Conservation (phyloP, 1,140 invertebrate genomes). For the Tetramorium simillimum region DNA sequence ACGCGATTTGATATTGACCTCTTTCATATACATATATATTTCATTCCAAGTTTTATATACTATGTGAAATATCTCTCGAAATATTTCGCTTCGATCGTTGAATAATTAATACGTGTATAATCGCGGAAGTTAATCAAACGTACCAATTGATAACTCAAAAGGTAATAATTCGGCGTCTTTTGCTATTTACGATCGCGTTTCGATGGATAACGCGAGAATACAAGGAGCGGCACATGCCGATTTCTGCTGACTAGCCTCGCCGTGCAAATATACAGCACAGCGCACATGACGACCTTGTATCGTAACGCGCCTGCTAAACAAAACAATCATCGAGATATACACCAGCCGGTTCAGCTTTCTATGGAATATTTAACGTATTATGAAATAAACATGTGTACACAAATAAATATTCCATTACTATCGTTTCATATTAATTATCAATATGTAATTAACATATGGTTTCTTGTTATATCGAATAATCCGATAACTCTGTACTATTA, state of each 20-base stretch:
- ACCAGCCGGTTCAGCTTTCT: background rate
- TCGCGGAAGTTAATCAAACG: background rate
- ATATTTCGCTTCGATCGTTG: background rate
- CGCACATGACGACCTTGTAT: background rate
- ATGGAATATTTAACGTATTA: background rate
- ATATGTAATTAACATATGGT: background rate
- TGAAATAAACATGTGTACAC: background rate
- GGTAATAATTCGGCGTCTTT: background rate
- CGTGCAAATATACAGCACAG: background rate
- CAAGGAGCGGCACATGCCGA: background rate
- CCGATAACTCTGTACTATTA: background rate
- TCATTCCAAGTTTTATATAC: background rate
- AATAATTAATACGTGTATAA: background rate
- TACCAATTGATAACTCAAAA: background rate
- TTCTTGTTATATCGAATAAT: background rate
- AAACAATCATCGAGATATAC: background rate
- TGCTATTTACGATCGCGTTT: background rate
- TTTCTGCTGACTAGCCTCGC: background rate
- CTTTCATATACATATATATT: background rate
- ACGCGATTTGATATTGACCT: background rate
- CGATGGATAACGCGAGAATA: background rate
- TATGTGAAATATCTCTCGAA: background rate
- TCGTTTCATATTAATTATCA: background rate
- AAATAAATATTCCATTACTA: background rate
- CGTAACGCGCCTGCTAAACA: background rate